phyloP scores from a whole-genome alignment of 1,140 invertebrate genomes.

The Holcopasites calliopsidis region DNA sequence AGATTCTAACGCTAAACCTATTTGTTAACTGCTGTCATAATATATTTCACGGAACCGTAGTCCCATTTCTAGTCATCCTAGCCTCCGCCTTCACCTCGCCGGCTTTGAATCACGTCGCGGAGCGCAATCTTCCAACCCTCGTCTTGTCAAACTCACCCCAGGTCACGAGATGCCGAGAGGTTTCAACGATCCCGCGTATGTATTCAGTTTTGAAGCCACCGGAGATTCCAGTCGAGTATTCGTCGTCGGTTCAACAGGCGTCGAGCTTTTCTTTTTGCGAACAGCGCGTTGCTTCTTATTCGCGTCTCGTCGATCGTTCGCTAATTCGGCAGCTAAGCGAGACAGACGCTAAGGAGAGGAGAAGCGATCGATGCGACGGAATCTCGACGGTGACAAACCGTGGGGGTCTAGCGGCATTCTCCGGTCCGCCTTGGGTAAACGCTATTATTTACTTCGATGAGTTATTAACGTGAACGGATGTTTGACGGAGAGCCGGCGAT shows the following conservation, averaged over 20 bases:
- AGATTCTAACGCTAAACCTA: no score
- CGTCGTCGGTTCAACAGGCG: not conserved
- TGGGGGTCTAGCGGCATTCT: not conserved
- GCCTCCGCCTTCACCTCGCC: not conserved
- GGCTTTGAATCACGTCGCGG: not conserved
- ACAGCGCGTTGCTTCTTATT: no score
- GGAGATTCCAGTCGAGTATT: not conserved
- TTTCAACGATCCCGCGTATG: not conserved
- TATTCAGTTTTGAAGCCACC: not conserved
- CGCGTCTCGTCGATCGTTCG: not conserved
- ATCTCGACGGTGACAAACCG: constrained; percentile 42
- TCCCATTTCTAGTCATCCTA: not conserved
- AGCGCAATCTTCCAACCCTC: not conserved
- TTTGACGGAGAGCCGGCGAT: no score
- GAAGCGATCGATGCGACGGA: constrained; percentile 15
- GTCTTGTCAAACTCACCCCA: not conserved
- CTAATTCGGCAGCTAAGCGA: constrained; percentile 15
- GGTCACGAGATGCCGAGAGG: not conserved
- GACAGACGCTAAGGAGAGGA: constrained; percentile 21
- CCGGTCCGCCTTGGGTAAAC: constrained; percentile 10
- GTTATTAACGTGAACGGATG: no score
- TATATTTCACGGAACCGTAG: not conserved
- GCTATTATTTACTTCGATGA: constrained; percentile 60
- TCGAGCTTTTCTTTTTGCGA: not conserved
- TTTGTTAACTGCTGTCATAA: no score